Conservation (phyloP, 2,113 vertebrate genomes). For the Podiceps cristatus region DNA sequence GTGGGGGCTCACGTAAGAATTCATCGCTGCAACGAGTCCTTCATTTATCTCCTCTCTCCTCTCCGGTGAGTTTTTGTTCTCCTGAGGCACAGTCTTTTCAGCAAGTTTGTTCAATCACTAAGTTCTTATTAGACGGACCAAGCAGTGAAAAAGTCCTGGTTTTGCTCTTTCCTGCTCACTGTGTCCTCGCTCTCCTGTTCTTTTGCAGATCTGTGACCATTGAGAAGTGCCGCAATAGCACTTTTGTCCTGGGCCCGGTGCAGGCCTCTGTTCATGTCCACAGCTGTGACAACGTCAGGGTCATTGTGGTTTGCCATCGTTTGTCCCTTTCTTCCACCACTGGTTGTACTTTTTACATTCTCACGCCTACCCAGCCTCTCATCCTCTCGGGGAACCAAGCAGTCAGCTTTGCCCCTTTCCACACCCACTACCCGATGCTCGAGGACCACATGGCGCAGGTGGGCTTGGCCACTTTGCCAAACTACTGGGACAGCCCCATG, state of each 20-base stretch:
- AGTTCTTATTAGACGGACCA: not conserved
- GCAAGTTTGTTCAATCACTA: not conserved
- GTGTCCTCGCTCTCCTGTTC: not conserved
- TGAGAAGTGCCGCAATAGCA: slow-evolving; percentile 91
- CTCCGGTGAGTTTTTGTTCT: slow-evolving; percentile 81
- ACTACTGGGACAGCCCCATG: slow-evolving; percentile 89
- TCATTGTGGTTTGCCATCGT: slow-evolving; percentile 86
- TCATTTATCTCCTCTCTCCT: slow-evolving; percentile 94
- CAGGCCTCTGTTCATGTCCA: slow-evolving; percentile 88
- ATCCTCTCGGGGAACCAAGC: slow-evolving; percentile 87
- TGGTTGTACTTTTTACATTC: slow-evolving; percentile 81
- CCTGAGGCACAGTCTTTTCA: not conserved
- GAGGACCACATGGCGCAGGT: slow-evolving; percentile 96
- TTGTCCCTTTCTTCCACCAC: slow-evolving; percentile 83
- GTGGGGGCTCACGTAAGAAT: slow-evolving; percentile 89
- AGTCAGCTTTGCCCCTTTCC: slow-evolving; percentile 90
- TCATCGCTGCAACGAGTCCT: slow-evolving; percentile 90
- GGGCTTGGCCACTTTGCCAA: slow-evolving; percentile 93
- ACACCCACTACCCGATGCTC: slow-evolving; percentile 92
- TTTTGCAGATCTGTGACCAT: slow-evolving; percentile 87
- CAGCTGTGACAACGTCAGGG: slow-evolving; percentile 85
- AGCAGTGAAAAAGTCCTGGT: not conserved
- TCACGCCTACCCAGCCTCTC: slow-evolving; percentile 89
- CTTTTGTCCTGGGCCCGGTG: slow-evolving; percentile 90
- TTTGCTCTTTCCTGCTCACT: not conserved